Evolutionary conservation across 1,140 invertebrate genomes (phyloP).

Genomic region (Drosophila elegans): DNA sequence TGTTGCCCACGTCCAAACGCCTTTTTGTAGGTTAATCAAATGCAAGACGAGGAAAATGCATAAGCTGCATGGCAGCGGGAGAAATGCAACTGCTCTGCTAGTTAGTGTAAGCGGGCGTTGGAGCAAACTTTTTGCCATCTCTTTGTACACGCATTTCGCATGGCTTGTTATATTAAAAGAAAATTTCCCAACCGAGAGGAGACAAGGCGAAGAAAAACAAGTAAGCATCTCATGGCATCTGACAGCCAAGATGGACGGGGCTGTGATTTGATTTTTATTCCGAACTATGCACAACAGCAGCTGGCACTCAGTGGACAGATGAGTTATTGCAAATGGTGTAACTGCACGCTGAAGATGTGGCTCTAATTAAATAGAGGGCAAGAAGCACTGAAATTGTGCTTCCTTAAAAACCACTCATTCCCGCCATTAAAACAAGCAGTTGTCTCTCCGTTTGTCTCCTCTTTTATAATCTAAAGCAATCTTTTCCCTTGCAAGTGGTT

Average conservation of each 20-base stretch:
- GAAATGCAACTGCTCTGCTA: conserved; percentile 17
- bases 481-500: too few relatives aligned
- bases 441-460: too few relatives aligned
- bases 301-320: conserved; percentile 22
- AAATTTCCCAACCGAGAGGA: conserved; percentile 47
- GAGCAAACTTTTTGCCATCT: conserved; percentile 48
- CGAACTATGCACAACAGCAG: conserved; percentile 38
- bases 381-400: neutral
- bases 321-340: conserved; percentile 43
- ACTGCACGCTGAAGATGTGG: conserved; percentile 21
- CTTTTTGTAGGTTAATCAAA: conserved; percentile 79
- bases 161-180: conserved; percentile 71
- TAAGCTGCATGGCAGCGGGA: conserved; percentile 27
- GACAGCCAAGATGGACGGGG: conserved; percentile 69
- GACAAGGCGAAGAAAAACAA: conserved; percentile 29
- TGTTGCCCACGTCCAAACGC: conserved; percentile 41
- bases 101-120: conserved; percentile 58
- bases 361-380: conserved; percentile 38
- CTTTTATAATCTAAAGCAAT: too few relatives aligned
- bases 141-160: conserved; percentile 48
- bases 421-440: too few relatives aligned
- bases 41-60: conserved; percentile 55
- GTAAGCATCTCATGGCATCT: conserved; percentile 51
- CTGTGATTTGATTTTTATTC: conserved; percentile 61
- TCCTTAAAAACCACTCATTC: neutral